phyloP scores from a whole-genome alignment of 2,797 vertebrate genomes.

The Esox lucius region DNA sequence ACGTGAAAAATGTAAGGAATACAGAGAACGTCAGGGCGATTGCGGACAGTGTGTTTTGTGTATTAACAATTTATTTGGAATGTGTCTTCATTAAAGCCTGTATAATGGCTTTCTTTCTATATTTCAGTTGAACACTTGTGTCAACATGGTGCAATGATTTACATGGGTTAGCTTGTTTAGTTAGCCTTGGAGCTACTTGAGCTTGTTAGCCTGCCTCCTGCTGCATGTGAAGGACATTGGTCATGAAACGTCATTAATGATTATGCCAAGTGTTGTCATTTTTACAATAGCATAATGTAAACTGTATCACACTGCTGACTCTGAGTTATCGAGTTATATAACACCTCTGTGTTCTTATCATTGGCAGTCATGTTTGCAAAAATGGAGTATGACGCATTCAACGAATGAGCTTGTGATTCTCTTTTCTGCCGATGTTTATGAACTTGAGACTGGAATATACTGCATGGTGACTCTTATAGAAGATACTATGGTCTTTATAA shows the following conservation, averaged over 20 bases:
- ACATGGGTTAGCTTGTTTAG: conserved; percentile 26
- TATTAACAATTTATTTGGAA: neutral
- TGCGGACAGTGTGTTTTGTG: neutral
- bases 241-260: conserved; percentile 27
- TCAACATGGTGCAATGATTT: conserved; percentile 15
- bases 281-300: conserved; percentile 41
- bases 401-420: conserved; percentile 73
- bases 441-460: conserved; percentile 67
- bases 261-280: conserved; percentile 35
- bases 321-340: conserved; percentile 43
- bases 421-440: conserved; percentile 76
- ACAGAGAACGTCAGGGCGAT: neutral
- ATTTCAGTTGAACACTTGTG: conserved; percentile 8
- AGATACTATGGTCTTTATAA: conserved; percentile 75
- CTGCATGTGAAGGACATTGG: conserved; percentile 59
- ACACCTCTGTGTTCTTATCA: conserved; percentile 43
- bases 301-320: conserved; percentile 34
- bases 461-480: conserved; percentile 79
- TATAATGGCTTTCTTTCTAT: neutral
- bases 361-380: conserved; percentile 45
- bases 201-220: conserved; percentile 34
- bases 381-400: conserved; percentile 50
- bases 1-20: neutral
- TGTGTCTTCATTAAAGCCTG: conserved; percentile 10
- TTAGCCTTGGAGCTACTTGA: conserved; percentile 25